A percentile compares a stretch with the other conserved stretches of the same genome.
Conservation (phyloP, 1,140 invertebrate genomes). For the Penaeus japonicus region DNA sequence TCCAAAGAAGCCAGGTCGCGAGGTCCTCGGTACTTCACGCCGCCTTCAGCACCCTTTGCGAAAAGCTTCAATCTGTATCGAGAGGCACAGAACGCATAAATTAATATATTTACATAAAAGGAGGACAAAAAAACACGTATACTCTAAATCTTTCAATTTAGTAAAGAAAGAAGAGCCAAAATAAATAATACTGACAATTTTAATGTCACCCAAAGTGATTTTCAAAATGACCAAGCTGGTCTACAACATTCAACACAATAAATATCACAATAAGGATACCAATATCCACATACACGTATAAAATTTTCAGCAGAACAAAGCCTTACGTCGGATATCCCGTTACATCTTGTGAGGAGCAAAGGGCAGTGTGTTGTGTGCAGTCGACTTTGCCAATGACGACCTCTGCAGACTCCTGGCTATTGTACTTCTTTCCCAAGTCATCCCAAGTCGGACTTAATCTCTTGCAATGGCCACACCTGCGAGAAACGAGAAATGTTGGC, state of each 20-base stretch:
- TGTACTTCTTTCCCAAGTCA: constrained; percentile 60
- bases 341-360: constrained; percentile 77
- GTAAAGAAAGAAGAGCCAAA: no score
- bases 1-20: constrained; percentile 76
- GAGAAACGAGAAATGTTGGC: neutral
- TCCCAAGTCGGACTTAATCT: constrained; percentile 61
- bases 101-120: neutral
- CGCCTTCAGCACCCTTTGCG: constrained; percentile 70
- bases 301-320: neutral
- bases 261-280: no score
- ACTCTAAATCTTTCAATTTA: no score
- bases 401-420: constrained; percentile 65
- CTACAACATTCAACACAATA: no score
- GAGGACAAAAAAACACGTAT: neutral
- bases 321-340: constrained; percentile 77
- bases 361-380: constrained; percentile 73
- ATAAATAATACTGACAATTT: no score
- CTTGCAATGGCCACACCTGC: constrained; percentile 62
- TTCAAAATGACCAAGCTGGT: no score
- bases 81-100: neutral
- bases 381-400: constrained; percentile 79
- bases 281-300: neutral
- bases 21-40: constrained; percentile 75
- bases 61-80: constrained; percentile 75
- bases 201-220: no score